Conservation (phyloP, 2,113 vertebrate genomes). For the Thoracochromis brauschi region DNA sequence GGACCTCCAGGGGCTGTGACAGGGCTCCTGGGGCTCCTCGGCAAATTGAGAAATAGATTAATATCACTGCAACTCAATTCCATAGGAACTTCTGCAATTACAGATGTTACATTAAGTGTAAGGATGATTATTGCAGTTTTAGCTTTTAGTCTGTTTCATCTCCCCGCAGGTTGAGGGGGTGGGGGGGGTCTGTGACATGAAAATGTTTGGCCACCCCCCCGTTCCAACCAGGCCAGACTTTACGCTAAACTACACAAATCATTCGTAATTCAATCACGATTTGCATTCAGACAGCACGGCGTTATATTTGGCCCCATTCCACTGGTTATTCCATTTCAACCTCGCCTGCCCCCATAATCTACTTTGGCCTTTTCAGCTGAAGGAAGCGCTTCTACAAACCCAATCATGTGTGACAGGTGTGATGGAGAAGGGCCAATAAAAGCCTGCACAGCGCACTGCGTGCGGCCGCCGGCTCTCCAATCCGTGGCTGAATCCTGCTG, state of each 20-base stretch:
- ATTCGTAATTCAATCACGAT: constrained; percentile 45
- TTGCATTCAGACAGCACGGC: constrained; percentile 50
- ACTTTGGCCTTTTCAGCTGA: constrained; percentile 65
- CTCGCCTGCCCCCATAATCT: constrained; percentile 53
- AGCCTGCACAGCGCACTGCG: constrained; percentile 26
- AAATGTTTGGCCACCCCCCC: background rate
- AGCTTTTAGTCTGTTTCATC: background rate
- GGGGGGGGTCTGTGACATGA: background rate
- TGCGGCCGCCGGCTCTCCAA: constrained; percentile 45
- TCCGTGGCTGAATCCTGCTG: constrained; percentile 40
- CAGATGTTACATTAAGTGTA: background rate
- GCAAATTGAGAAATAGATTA: constrained; percentile 63
- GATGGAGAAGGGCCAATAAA: constrained; percentile 70
- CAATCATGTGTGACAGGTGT: constrained; percentile 68
- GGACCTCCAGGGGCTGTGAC: background rate
- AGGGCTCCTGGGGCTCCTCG: background rate
- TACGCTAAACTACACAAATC: constrained; percentile 39
- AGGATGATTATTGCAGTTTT: background rate
- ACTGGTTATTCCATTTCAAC: constrained; percentile 55
- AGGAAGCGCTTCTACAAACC: constrained; percentile 61
- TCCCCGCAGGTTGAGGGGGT: background rate
- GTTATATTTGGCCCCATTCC: constrained; percentile 39
- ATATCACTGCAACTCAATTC: constrained; percentile 23
- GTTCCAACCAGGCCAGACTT: background rate
- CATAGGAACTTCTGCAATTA: constrained; percentile 41